phyloP scores from a whole-genome alignment of 2,113 vertebrate species.

The Alces alces region DNA sequence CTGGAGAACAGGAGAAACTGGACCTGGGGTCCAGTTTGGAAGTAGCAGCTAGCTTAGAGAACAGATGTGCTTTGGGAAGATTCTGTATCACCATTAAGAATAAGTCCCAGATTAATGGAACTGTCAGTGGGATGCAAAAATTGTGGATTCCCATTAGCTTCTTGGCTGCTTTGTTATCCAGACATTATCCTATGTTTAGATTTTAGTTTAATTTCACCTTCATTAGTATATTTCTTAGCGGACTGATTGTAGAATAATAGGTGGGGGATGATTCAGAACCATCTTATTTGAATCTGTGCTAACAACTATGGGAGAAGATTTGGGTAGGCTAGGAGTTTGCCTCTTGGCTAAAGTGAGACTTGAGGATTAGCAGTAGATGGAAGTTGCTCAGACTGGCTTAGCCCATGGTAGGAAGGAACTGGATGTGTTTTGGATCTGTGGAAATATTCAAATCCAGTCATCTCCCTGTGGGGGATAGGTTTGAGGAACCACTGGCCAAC shows the following conservation, averaged over 20 bases:
- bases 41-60: not conserved
- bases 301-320: not conserved
- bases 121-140: not conserved
- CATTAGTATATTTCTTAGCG: not conserved
- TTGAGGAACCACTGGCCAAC: conserved; percentile 91
- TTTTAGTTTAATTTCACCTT: not conserved
- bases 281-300: not conserved
- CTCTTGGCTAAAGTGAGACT: not conserved
- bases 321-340: not conserved
- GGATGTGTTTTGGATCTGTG: not conserved
- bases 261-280: not conserved
- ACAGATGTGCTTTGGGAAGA: not conserved
- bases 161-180: not conserved
- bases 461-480: conserved; percentile 76
- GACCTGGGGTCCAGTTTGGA: not conserved
- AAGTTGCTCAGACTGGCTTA: not conserved
- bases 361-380: not conserved
- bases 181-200: not conserved
- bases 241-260: not conserved
- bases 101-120: not conserved
- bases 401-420: not conserved
- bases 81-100: not conserved
- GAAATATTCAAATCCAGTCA: not conserved
- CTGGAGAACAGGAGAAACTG: not conserved
- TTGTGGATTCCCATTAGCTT: not conserved